Percentiles rank a stretch among this genome's conserved stretches.
phyloP scores from a whole-genome alignment of 2,888 invertebrate species.

The Rotaria magnacalcarata region DNA sequence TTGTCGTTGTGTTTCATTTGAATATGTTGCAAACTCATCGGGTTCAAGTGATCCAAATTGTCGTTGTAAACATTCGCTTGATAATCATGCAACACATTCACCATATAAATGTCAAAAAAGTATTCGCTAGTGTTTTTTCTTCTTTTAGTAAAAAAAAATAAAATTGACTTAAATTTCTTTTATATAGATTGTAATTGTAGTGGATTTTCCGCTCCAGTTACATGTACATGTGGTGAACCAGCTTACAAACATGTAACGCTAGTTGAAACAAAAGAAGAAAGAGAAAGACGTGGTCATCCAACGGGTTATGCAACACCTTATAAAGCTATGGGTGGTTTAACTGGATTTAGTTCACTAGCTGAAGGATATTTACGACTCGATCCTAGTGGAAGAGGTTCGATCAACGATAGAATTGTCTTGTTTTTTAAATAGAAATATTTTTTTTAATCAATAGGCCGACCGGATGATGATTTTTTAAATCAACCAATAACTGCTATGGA shows the following conservation, averaged over 20 bases:
- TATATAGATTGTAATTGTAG: constrained; percentile 54
- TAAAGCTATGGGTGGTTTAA: constrained; percentile 60
- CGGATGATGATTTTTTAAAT: constrained; percentile 54
- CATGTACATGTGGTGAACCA: constrained; percentile 56
- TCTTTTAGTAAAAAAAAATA: no score
- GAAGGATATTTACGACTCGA: constrained; percentile 59
- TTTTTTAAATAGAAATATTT: no score
- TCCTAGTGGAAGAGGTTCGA: constrained; percentile 57
- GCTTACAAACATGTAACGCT: constrained; percentile 51
- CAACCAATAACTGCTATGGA: constrained; percentile 57
- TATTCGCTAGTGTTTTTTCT: constrained; percentile 43
- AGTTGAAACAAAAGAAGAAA: constrained; percentile 57
- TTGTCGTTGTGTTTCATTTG: constrained; percentile 55
- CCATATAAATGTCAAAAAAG: constrained; percentile 56
- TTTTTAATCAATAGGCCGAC: constrained; percentile 51
- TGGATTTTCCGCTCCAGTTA: constrained; percentile 56
- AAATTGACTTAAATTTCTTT: no score
- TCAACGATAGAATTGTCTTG: no score
- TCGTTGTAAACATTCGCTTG: constrained; percentile 57
- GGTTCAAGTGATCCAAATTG: constrained; percentile 49
- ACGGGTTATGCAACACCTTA: constrained; percentile 55
- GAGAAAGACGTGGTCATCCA: constrained; percentile 57
- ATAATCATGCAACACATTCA: constrained; percentile 53
- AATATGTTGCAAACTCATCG: constrained; percentile 53
- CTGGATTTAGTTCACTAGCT: constrained; percentile 58